Conservation (phyloP, 2,888 invertebrate species). For the Linnaemya tessellans region DNA sequence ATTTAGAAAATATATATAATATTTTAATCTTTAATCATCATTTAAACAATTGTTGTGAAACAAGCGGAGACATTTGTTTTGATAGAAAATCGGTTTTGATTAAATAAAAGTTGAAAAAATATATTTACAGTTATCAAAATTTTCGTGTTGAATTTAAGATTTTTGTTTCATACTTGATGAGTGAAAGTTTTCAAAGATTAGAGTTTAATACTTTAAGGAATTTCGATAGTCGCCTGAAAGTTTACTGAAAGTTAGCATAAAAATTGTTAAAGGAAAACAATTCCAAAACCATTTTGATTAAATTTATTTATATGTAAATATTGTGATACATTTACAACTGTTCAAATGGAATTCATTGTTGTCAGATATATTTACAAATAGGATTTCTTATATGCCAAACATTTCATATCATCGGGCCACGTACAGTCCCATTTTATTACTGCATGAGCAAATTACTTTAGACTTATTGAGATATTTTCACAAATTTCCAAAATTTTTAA, state of each 20-base stretch:
- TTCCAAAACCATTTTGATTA: too few species aligned
- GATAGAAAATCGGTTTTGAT: constrained; percentile 1
- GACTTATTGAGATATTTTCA: too few species aligned
- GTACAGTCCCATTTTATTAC: too few species aligned
- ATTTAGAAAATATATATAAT: constrained; percentile 13
- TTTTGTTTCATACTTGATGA: neutral
- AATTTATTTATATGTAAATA: neutral
- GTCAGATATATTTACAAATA: too few species aligned
- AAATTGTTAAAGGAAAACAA: neutral
- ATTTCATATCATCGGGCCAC: too few species aligned
- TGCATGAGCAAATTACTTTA: too few species aligned
- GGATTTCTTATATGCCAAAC: too few species aligned
- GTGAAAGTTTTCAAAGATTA: neutral
- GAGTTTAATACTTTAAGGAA: neutral
- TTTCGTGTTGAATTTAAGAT: constrained; percentile 2
- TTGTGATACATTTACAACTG: too few species aligned
- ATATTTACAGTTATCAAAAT: constrained; percentile 11
- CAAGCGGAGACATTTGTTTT: neutral
- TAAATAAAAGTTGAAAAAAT: neutral
- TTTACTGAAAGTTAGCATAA: neutral
- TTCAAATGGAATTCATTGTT: too few species aligned
- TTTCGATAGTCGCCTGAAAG: constrained; percentile 12
- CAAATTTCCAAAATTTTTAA: too few species aligned
- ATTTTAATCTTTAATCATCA: neutral
- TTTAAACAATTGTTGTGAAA: neutral